These are phyloP conservation scores for Uria aalge DNA, from an alignment of 2,113 vertebrate species.

Conservation along the genomic window DNA sequence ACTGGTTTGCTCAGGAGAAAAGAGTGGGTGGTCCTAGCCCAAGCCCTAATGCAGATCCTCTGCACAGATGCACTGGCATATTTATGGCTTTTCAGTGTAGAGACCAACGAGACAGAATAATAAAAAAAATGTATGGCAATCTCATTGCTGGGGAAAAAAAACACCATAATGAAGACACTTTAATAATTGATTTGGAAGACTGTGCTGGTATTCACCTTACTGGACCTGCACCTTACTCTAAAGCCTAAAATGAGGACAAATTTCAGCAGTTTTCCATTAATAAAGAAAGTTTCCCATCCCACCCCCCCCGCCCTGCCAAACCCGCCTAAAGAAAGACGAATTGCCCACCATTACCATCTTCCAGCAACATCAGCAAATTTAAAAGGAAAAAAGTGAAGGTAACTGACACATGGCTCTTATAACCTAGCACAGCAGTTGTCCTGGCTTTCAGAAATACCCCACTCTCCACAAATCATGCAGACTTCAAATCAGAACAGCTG, in stretches of 20 bases:
- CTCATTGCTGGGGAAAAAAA: not conserved
- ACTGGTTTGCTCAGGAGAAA: not conserved
- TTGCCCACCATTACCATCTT: not conserved
- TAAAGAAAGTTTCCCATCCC: not conserved
- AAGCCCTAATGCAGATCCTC: not conserved
- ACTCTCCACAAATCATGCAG: not conserved
- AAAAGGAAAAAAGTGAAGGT: not conserved
- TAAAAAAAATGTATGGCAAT: not conserved
- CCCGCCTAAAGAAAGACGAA: not conserved
- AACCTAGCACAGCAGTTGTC: not conserved
- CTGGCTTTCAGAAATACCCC: not conserved
- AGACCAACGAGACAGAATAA: not conserved
- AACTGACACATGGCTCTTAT: not conserved
- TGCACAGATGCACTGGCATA: not conserved
- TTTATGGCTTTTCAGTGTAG: not conserved
- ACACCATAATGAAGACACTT: not conserved
- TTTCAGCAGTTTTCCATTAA: not conserved
- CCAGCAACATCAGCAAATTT: not conserved
- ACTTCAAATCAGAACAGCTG: not conserved
- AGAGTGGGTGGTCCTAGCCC: not conserved
- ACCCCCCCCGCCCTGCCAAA: fast-evolving
- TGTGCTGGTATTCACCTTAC: not conserved
- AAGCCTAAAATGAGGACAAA: not conserved
- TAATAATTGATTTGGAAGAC: not conserved
- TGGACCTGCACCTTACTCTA: not conserved